Base-by-base conservation (phyloP, 2,888 invertebrate species). In the Noctua janthina region DNA sequence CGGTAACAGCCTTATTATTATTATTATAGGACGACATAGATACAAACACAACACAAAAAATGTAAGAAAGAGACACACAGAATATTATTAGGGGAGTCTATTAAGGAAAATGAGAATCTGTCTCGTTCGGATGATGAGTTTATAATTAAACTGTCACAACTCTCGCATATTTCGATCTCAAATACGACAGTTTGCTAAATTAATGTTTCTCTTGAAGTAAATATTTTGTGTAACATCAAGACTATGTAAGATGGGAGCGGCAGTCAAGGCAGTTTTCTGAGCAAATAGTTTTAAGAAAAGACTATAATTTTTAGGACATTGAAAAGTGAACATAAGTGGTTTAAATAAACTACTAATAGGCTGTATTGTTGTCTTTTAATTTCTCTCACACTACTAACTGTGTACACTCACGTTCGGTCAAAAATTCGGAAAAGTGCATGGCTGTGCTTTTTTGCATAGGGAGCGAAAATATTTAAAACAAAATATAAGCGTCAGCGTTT, bases 181-280 rank as follows among this genome's bases (percentile, higher is more conserved):
- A 83, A 86, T 75, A 75, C 59, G 86, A 82, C 83, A 83, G 75
- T 83, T 83, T 86, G 82, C 59, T 83, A 83, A 83, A 83, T 83
- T 82, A 71, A 75, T 82, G 83, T 82, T 85, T 75, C 59, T 59
- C n/a, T 13, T 75, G 59, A 67, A 86, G 83, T 71, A 54, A 86
- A 86, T 70, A 82, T 82, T 83, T 82, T 82, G 70, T 71, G 6
- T 23, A 75, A 59, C 20, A 29, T 81, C 17, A 66, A 59, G 35
- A 20, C 39, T 74, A 43, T 17, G n/a, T 23, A n/a, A 20, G 13
- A 20, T 39, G 11, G 54, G 17, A 29, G 7, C 1, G 29, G 15
- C 51, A 78, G 67, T 51, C 0, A 11, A 20, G 39, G 8, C 8
- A 54, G 35, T 54, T 43, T 51, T n/a, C 0, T 43, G n/a, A 6